phyloP scores from a whole-genome alignment of 2,797 vertebrate genomes.

The Notoglanidium macrostoma region DNA sequence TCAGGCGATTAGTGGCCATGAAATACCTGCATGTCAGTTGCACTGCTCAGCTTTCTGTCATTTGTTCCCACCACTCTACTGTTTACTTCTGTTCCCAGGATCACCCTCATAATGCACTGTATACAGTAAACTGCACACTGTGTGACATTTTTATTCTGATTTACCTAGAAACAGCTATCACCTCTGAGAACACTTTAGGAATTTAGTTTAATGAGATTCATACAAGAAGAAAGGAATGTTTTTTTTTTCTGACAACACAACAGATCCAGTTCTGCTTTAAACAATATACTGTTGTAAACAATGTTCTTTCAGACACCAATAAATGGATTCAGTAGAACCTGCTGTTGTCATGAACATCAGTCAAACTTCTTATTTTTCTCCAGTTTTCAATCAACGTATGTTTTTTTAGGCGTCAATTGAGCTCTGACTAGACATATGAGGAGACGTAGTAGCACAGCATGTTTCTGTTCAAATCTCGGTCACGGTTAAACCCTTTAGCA shows the following conservation, averaged over 20 bases:
- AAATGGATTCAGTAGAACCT: conserved; percentile 1
- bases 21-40: conserved; percentile 32
- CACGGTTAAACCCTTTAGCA: neutral
- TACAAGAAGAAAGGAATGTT: too few species aligned
- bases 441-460: neutral
- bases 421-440: neutral
- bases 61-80: conserved; percentile 19
- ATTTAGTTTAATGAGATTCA: neutral
- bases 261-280: neutral
- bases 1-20: conserved; percentile 2
- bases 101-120: conserved; percentile 24
- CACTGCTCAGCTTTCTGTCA: conserved; percentile 38
- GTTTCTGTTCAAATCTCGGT: neutral
- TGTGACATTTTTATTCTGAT: conserved; percentile 36
- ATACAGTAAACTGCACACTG: conserved; percentile 23
- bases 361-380: neutral
- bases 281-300: neutral
- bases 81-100: conserved; percentile 32
- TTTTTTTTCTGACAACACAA: neutral
- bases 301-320: neutral
- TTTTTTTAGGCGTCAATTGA: neutral
- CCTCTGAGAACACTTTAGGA: neutral
- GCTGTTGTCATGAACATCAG: neutral
- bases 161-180: conserved; percentile 20
- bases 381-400: neutral